A percentile compares a stretch with the other conserved stretches of the same genome.
These are phyloP conservation scores for Agonopterix arenella DNA, from an alignment of 2,888 invertebrate species.

Conservation along the genomic window DNA sequence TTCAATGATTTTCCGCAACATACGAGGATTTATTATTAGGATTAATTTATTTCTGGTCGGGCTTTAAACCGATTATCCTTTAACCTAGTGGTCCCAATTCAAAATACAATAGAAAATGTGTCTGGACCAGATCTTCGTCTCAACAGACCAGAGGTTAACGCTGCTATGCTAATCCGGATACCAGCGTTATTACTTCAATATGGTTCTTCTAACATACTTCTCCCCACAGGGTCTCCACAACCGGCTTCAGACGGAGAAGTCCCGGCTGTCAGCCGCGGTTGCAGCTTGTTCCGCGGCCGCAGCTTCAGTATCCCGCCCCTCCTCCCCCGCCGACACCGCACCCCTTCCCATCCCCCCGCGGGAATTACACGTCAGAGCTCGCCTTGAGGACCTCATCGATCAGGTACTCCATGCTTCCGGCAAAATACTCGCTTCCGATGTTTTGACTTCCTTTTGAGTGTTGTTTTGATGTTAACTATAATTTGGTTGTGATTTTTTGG, in stretches of 20 bases:
- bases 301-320: slow-evolving; percentile 92
- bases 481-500: too few species aligned
- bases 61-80: too few species aligned
- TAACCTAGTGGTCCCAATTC: too few species aligned
- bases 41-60: too few species aligned
- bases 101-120: too few species aligned
- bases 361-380: slow-evolving; percentile 89
- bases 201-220: neutral
- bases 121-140: too few species aligned
- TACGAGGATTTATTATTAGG: too few species aligned
- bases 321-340: slow-evolving; percentile 91
- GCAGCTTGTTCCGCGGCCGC: slow-evolving; percentile 96
- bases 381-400: slow-evolving; percentile 94
- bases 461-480: neutral
- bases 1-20: too few species aligned
- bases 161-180: too few species aligned
- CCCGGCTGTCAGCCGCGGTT: slow-evolving; percentile 89
- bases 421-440: slow-evolving; percentile 35
- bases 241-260: slow-evolving; percentile 92
- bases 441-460: slow-evolving; percentile 35
- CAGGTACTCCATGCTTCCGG: slow-evolving; percentile 80
- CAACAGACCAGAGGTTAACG: too few species aligned
- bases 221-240: slow-evolving; percentile 82
- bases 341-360: slow-evolving; percentile 90
- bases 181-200: too few species aligned